Base-by-base conservation (phyloP, 2,797 vertebrate species). In the Hafferia zeledoni region DNA sequence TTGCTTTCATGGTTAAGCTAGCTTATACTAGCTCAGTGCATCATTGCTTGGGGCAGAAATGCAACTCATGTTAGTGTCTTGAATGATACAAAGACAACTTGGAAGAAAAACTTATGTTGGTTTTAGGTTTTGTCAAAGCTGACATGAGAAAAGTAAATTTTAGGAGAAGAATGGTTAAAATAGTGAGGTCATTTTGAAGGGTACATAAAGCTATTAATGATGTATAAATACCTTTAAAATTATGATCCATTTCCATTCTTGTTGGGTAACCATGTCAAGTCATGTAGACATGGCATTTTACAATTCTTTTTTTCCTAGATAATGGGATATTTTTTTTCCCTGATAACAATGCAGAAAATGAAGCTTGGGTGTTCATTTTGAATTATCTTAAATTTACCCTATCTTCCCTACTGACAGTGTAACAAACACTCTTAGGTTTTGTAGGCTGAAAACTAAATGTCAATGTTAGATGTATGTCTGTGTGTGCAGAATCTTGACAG, bases 401-500 rank as follows among this genome's bases (percentile, higher is more conserved):
- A 3, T 71, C 78, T 77, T 94, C 20, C 14, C 39, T 83, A 24
- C 55, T 72, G 74, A 44, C 11, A 59, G n/a, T 43, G 33, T 71
- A 77, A 61, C 75, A 94, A 89, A 90, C 37, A 39, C 19, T 78
- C 19, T 22, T 87, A 41, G 27, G 49, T 76, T 94, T 43, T 70
- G 67, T 43, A 57, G 71, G 52, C 81, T 90, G 87, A 74, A 93
- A 91, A 83, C 74, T 85, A 93, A 95, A 94, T 83, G 82, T 82
- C 92, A 86, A 0, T 89, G 56, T 90, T 93, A 90, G 83, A 94
- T 92, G 49, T 90, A 81, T 93, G 74, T 76, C 78, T 11, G 2
- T 53, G 43, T 71, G 67, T 93, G 80, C 90, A 93, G 93, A 93
- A 94, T 47, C 91, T 93, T 90, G 91, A 94, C 91, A 93, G 91